A percentile compares a stretch with the other conserved stretches of the same genome.
These are phyloP conservation scores for Dolichoris vasculosae DNA, from an alignment of 1,140 invertebrate species.

Conservation along the genomic window DNA sequence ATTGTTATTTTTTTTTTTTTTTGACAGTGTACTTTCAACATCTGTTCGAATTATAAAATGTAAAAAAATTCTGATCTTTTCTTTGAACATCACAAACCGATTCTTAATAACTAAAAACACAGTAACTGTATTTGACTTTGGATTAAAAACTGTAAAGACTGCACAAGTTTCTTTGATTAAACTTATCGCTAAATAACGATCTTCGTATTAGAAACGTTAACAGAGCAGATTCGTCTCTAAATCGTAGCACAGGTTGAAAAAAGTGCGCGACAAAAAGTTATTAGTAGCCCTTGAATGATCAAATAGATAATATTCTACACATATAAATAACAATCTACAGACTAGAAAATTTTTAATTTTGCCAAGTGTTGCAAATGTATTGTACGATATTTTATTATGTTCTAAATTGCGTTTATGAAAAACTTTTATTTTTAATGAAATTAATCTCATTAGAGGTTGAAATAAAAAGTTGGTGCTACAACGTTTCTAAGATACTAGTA, in stretches of 20 bases:
- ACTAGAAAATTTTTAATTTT: slow-evolving; percentile 52
- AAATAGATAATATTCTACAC: slow-evolving; percentile 35
- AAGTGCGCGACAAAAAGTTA: neutral
- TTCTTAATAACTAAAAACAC: slow-evolving; percentile 27
- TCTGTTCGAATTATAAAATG: slow-evolving; percentile 12
- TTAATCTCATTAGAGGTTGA: neutral
- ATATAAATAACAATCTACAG: slow-evolving; percentile 47
- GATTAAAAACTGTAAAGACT: slow-evolving; percentile 21
- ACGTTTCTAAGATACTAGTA: neutral
- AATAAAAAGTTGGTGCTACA: neutral
- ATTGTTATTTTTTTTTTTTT: slow-evolving; percentile 1
- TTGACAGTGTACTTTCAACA: slow-evolving; percentile 37
- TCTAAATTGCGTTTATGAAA: neutral
- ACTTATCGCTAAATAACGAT: slow-evolving; percentile 22
- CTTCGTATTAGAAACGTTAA: neutral
- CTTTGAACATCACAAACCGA: neutral
- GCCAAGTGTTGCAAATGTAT: neutral
- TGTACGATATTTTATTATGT: neutral
- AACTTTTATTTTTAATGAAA: slow-evolving; percentile 22
- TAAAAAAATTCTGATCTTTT: slow-evolving; percentile 25
- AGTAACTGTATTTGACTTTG: slow-evolving; percentile 40
- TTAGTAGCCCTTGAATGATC: neutral
- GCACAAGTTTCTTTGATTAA: slow-evolving; percentile 1
- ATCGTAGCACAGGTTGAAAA: neutral
- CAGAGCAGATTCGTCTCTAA: neutral